Evolutionary conservation across 2,797 vertebrate species (phyloP), one percentile per base, ranked within the genome.

Genomic region (Gobionotothen gibberifrons): DNA sequence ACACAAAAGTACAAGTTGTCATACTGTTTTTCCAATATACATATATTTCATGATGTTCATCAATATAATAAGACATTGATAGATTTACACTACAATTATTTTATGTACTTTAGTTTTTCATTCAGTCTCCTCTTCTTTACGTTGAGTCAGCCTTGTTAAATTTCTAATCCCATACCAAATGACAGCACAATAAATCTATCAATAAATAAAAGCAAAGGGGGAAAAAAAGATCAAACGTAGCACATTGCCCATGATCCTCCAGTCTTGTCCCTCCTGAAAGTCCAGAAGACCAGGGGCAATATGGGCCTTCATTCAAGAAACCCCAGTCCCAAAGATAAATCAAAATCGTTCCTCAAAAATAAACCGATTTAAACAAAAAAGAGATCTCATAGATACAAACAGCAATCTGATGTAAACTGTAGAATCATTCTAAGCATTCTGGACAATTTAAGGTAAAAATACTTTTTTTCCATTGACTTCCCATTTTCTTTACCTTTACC

Each of bases 11-110:
- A 95, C 92, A 92, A 91, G 85, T 90, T 89, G 83, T 92, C 91
- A 91, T 90, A 91, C 87, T 84, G 82, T 91, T 94, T 95, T 93
- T 93, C 91, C 92, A 93, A 93, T 94, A 93, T 93, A 93, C 93
- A 94, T 94, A 94, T 94, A 93, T 94, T 92, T 94, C 93, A 93
- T 94, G 92, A 95, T 95, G 93, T 94, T 95, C 93, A 94, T 95
- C 94, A 93, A 92, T 94, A 95, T 94, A 95, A 94, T 94, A 94
- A 94, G 93, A 95, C 94, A 95, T 93, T 95, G 93, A 95, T 93
- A 93, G 93, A 94, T 95, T 94, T 94, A 93, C 93, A 94, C 93
- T 92, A 94, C 93, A 94, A 91, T 93, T 93, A 92, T 91, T 93
- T 92, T 88, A 93, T 94, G 92, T 92, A 95, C 89, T 92, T 94